Percentiles rank a stretch among this genome's conserved stretches.
These are phyloP conservation scores for Odocoileus virginianus DNA, from an alignment of 2,113 vertebrate species.

Conservation along the genomic window DNA sequence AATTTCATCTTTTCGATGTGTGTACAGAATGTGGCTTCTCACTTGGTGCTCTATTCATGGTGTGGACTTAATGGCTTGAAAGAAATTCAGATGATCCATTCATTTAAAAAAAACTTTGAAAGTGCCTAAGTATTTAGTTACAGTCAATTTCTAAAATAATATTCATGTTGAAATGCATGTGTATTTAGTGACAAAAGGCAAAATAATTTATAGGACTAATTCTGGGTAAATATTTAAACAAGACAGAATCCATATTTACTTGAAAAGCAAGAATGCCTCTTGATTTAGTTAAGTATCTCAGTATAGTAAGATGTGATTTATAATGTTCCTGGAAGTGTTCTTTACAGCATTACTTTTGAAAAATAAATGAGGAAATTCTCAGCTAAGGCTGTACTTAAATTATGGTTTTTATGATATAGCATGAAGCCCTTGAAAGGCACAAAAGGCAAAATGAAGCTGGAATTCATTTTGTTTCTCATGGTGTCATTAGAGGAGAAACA, in stretches of 20 bases:
- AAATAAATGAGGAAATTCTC: conserved; percentile 38
- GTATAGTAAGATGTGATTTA: conserved; percentile 40
- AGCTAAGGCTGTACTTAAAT: conserved; percentile 39
- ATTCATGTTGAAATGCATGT: conserved; percentile 46
- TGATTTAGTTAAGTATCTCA: conserved; percentile 46
- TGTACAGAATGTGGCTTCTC: conserved; percentile 58
- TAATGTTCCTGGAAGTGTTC: neutral
- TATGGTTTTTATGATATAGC: neutral
- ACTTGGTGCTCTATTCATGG: conserved; percentile 64
- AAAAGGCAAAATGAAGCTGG: neutral
- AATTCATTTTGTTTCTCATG: neutral
- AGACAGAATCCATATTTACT: neutral
- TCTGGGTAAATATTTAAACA: conserved; percentile 66
- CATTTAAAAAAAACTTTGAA: conserved; percentile 66
- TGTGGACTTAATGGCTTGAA: conserved; percentile 46
- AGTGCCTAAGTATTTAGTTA: conserved; percentile 75
- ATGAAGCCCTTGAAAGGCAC: neutral
- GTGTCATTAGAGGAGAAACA: neutral
- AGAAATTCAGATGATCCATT: conserved; percentile 64
- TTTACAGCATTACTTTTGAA: conserved; percentile 47
- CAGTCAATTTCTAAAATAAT: conserved; percentile 75
- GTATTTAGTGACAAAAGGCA: conserved; percentile 63
- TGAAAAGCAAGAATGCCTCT: conserved; percentile 48
- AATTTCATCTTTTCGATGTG: conserved; percentile 47
- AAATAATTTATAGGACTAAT: conserved; percentile 77